A percentile compares a stretch with the other conserved stretches of the same genome.
phyloP scores from a whole-genome alignment of 2,888 invertebrate genomes.

The Lasioglossum oenotherae region DNA sequence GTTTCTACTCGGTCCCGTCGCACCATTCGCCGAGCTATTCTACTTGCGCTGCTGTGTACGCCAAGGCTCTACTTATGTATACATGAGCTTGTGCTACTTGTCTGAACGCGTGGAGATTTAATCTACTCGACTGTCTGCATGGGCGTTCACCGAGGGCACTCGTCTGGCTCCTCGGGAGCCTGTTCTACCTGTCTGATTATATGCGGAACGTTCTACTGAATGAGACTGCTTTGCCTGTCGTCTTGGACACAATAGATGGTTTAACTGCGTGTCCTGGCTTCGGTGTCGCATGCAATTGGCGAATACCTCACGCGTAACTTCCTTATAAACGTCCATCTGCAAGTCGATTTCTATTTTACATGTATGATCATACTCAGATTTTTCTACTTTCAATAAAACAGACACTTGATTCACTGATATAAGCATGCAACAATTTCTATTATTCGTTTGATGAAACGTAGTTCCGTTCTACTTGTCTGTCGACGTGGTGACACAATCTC shows the following conservation, averaged over 20 bases:
- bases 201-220: neutral
- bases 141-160: neutral
- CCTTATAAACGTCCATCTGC: neutral
- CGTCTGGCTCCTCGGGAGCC: neutral
- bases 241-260: neutral
- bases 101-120: conserved; percentile 1
- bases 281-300: neutral
- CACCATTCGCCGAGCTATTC: neutral
- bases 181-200: neutral
- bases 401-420: no score
- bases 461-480: neutral
- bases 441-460: neutral
- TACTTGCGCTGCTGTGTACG: neutral
- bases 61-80: neutral
- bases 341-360: neutral
- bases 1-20: neutral
- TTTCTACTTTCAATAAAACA: neutral
- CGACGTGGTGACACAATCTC: neutral
- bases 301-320: neutral
- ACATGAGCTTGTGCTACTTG: neutral
- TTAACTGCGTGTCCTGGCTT: neutral
- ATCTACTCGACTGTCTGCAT: conserved; percentile 6
- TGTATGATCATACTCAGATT: neutral
- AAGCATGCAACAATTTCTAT: no score
- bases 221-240: neutral